Conservation (phyloP, 2,797 vertebrate species). For the Xiphorhynchus erythropygius region DNA sequence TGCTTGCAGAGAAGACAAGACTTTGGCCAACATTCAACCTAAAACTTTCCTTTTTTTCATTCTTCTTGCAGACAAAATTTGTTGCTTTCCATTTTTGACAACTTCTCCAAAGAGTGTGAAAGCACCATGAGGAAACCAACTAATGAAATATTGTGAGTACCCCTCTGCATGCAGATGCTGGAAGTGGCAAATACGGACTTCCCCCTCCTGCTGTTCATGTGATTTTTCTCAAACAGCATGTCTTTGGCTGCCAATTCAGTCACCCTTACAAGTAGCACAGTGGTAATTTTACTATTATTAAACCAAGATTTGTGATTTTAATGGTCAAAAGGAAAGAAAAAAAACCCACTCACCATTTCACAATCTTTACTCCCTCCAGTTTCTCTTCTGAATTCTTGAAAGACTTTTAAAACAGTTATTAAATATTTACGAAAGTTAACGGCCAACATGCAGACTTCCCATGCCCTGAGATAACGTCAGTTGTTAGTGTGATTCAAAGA, state of each 20-base stretch:
- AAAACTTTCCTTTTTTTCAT: conserved; percentile 38
- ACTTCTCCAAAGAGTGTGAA: conserved; percentile 78
- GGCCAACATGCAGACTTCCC: not conserved
- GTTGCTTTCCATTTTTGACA: conserved; percentile 76
- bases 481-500: not conserved
- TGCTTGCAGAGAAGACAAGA: not conserved
- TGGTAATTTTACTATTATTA: conserved; percentile 26
- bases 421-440: not conserved
- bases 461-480: not conserved
- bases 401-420: not conserved
- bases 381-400: not conserved
- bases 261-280: not conserved
- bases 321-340: not conserved
- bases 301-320: conserved; percentile 6
- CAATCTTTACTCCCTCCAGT: not conserved
- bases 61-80: conserved; percentile 73
- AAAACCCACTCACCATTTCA: not conserved
- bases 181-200: not conserved
- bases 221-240: not conserved
- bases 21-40: conserved; percentile 9
- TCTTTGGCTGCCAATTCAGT: conserved; percentile 16
- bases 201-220: not conserved
- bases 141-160: conserved; percentile 75
- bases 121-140: conserved; percentile 54
- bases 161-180: not conserved